Evolutionary conservation across 2,113 vertebrate species (phyloP), one percentile per base, ranked within the genome.

Genomic region (Forbesichthys papilliferus): DNA sequence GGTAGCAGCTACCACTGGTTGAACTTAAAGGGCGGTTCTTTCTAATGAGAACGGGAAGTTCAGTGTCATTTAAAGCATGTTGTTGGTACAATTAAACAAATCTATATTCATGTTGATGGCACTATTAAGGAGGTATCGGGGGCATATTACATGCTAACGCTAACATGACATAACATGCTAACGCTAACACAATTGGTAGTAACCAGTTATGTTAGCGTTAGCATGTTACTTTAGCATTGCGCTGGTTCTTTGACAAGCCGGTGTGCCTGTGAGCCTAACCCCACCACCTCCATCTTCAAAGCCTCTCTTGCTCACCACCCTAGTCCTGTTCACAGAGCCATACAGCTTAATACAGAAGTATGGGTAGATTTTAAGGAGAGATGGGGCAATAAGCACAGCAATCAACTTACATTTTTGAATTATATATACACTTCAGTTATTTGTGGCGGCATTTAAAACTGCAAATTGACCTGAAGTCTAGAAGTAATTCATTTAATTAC

Each of bases 31-130:
- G 83, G 70, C 69, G 51, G 77, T 80, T 82, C 64, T 46, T 48
- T 73, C 59, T 49, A 78, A 77, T 82, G 68, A 63, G 68, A 60
- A 72, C 76, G 71, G 64, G 73, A 7, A 52, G 54, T 61, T 64
- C 73, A 64, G 71, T 86, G 82, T 69, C 75, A 74, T 73, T 82
- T 73, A 74, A 62, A 69, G 66, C 78, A 69, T 77, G 83, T 80
- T 81, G 80, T 75, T 70, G 69, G 82, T 61, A 79, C 86, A 90
- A 91, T 91, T 92, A 91, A 89, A 86, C 83, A 89, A 85, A 88
- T 86, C 84, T 87, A 77, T 80, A 81, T 83, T 90, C 88, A 89
- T 89, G 87, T 90, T 84, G 88, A 87, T 68, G 73, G 84, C 85
- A 51, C 49, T 3, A 11, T 14, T 10, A 51, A 12, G 48, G 48